phyloP scores from a whole-genome alignment of 2,113 vertebrate species.

The Tapirus terrestris region DNA sequence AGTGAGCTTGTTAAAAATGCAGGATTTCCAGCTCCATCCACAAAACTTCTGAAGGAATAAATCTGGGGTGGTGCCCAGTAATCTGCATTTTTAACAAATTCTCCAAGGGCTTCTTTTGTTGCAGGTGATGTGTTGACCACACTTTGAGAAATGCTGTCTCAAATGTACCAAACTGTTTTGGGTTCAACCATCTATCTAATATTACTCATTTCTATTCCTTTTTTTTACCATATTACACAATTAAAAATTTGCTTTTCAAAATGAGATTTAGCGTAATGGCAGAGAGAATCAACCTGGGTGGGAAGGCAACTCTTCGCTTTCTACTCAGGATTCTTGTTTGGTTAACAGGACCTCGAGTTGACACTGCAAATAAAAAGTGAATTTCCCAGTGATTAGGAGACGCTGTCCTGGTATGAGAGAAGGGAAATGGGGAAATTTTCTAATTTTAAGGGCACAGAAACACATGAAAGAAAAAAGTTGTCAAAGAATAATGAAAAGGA shows the following conservation, averaged over 20 bases:
- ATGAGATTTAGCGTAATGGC: not conserved
- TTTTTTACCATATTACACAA: not conserved
- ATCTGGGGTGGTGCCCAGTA: not conserved
- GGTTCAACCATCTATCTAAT: not conserved
- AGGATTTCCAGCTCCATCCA: not conserved
- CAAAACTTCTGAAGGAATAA: not conserved
- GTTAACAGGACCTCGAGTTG: not conserved
- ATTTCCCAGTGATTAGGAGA: not conserved
- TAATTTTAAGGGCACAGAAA: not conserved
- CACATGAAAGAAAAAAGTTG: not conserved
- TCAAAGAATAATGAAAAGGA: not conserved
- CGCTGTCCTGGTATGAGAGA: not conserved
- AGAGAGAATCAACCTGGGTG: not conserved
- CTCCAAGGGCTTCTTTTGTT: not conserved
- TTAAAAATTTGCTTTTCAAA: slow-evolving; percentile 7
- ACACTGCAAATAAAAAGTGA: not conserved
- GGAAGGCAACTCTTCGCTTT: not conserved
- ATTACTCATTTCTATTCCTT: not conserved
- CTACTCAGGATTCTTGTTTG: not conserved
- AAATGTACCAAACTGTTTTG: not conserved
- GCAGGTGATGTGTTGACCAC: not conserved
- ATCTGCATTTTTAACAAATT: not conserved
- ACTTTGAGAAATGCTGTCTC: not conserved
- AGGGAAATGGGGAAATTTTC: not conserved
- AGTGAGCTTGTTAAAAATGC: not conserved